Base-by-base conservation (phyloP, 2,888 invertebrate species). In the Oligia fasciuncula region DNA sequence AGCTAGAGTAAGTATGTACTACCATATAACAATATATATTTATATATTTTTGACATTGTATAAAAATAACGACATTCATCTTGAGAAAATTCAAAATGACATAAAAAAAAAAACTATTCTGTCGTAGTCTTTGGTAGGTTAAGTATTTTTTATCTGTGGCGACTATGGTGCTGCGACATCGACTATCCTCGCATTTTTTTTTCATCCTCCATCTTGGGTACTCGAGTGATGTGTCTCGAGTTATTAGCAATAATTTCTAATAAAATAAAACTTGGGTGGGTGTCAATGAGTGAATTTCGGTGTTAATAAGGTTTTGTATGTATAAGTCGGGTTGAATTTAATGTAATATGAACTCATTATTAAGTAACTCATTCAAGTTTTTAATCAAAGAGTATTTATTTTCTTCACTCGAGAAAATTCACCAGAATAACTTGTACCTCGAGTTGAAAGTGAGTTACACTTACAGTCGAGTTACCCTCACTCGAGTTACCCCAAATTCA, bases 1-100 rank as follows among this genome's bases (percentile, higher is more conserved):
- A 90, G 86, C 65, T 92, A 93, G 89, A 84, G 79, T 92, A 93
- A 91, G 91, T 90, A 90, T 89, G 88, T 90, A 89, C 81, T 90
- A 90, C 87, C 89, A 82, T 83, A 85, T 85, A 85, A 80, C 74
- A 6, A 88, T 90, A 90, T 90, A 90, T 88, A 88, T 87, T 83
- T 89, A 89, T 91, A 88, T 90, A 90, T 90, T 90, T 90, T 90
- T 90, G 89, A 90, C 89, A 89, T 90, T 88, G 88, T 90, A 88
- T 87, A 88, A 89, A 84, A 84, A 79, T 80, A 81, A 87, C 83
- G 83, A 87, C 88, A 83, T 83, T 66, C 86, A 84, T 89, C 79
- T 84, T 88, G 81, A 80, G 80, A 88, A 88, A 88, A 84, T 88
- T 87, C 81, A 90, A 87, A 86, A 87, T 90, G 85, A 88, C 82